These are phyloP conservation scores for Myrmecophaga tridactyla DNA, from an alignment of 2,113 vertebrate species.

Conservation along the genomic window DNA sequence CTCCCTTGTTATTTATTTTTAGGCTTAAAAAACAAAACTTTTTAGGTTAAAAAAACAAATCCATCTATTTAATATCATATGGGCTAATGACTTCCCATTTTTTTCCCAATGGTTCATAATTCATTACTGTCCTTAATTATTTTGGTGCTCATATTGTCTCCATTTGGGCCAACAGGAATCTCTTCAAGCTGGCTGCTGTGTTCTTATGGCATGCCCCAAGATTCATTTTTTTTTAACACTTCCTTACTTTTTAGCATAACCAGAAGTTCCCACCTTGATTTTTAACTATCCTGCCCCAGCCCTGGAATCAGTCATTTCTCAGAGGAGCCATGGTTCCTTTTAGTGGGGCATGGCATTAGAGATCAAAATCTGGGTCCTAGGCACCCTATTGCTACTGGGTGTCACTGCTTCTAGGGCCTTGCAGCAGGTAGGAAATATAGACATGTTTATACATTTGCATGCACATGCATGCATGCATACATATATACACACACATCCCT, in stretches of 20 bases:
- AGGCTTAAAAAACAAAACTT: background rate
- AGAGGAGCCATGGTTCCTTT: background rate
- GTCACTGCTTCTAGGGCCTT: background rate
- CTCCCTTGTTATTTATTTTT: background rate
- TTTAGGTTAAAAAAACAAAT: background rate
- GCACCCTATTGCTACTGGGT: background rate
- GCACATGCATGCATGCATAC: background rate
- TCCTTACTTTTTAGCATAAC: constrained; percentile 15
- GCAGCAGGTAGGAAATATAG: background rate
- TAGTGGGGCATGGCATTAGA: background rate
- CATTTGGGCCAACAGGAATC: background rate
- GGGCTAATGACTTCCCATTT: background rate
- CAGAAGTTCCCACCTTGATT: background rate
- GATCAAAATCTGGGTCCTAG: background rate
- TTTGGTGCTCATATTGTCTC: background rate
- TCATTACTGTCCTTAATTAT: background rate
- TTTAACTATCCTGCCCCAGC: background rate
- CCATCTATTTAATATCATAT: too few relatives aligned
- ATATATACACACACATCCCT: too few relatives aligned
- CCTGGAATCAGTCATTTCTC: background rate
- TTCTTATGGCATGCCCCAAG: background rate
- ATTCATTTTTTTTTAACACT: background rate
- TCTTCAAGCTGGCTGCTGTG: background rate
- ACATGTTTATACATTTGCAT: background rate
- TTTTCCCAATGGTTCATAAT: background rate